These are phyloP conservation scores for Anadara kagoshimensis DNA, from an alignment of 1,140 invertebrate genomes.

Conservation along the genomic window DNA sequence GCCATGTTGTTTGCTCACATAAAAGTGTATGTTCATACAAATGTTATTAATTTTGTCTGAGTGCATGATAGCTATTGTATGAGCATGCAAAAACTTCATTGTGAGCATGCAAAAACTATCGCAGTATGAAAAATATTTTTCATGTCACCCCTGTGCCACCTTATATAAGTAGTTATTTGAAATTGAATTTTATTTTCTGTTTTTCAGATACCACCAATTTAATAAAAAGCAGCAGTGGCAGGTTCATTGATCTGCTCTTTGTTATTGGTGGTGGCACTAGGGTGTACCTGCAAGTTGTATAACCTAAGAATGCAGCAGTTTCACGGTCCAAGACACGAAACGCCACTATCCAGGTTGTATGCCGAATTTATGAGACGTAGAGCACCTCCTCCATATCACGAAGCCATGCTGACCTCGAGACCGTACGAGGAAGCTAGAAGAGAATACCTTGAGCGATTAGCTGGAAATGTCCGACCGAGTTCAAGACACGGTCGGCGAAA, in stretches of 20 bases:
- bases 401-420: slow-evolving; percentile 68
- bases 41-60: too few species aligned
- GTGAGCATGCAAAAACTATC: too few species aligned
- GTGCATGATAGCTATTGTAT: too few species aligned
- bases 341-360: slow-evolving; percentile 57
- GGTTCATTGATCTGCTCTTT: slow-evolving; percentile 75
- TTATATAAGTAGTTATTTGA: too few species aligned
- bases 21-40: too few species aligned
- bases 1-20: too few species aligned
- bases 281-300: slow-evolving; percentile 75
- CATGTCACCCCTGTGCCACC: too few species aligned
- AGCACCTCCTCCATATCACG: slow-evolving; percentile 66
- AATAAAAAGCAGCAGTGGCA: slow-evolving; percentile 76
- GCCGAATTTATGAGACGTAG: slow-evolving; percentile 57
- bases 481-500: slow-evolving; percentile 12
- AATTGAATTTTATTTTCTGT: slow-evolving; percentile 26
- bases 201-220: slow-evolving; percentile 66
- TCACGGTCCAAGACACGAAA: slow-evolving; percentile 42
- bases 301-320: slow-evolving; percentile 61
- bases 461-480: slow-evolving; percentile 8
- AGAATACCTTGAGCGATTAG: slow-evolving; percentile 41
- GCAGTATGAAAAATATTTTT: too few species aligned
- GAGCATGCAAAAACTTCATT: too few species aligned
- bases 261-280: slow-evolving; percentile 75
- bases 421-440: slow-evolving; percentile 61